Base-by-base conservation (phyloP, 2,888 invertebrate species). In the Gryllus longicercus region DNA sequence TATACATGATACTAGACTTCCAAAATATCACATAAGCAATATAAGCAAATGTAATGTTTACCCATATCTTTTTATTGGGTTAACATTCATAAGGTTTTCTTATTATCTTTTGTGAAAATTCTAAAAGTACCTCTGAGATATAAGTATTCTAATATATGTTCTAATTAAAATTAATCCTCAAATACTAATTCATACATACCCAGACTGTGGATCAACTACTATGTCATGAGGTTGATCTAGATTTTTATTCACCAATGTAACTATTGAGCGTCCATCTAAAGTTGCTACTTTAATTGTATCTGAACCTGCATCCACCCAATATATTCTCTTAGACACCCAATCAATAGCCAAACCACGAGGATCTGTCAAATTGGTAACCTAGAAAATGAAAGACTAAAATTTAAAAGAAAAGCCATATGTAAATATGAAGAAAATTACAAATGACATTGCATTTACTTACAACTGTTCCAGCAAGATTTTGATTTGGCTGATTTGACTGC, bases 331-430 rank as follows among this genome's bases (percentile, higher is more conserved):
- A 0, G 91, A 89, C 21, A 92, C 87, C 91, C 92, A 92, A 87
- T 95, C 95, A 75, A 95, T 88, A 11, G 94, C 92, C 79, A 95
- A 88, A 75, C 94, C 95, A 85, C 94, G 91, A 0, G 95, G 93
- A 83, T 91, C 90, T 80, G 90, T 89, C 78, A 91, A 86, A 79
- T 89, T 89, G 16, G 87, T 88, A 74, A 91, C 87, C 90, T 89
- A 82, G 79, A 74, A 51, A 11, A 50, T 77, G n/a, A 77, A 77
- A 51, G 51, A 38, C 76, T 77, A 11, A 77, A 51, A 80, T 51
- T 21, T 14, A 50, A 8, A 14, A 50, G 38, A 49, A n/a, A 51
- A 16, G 50, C 49, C 11, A 74, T 74, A 25, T 38, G 5, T 38
- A 77, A 51, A 80, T 51, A 23, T 14, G 21, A 2, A 14, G 11